Conservation (phyloP, 2,888 invertebrate genomes). For the Ephialtes manifestator region DNA sequence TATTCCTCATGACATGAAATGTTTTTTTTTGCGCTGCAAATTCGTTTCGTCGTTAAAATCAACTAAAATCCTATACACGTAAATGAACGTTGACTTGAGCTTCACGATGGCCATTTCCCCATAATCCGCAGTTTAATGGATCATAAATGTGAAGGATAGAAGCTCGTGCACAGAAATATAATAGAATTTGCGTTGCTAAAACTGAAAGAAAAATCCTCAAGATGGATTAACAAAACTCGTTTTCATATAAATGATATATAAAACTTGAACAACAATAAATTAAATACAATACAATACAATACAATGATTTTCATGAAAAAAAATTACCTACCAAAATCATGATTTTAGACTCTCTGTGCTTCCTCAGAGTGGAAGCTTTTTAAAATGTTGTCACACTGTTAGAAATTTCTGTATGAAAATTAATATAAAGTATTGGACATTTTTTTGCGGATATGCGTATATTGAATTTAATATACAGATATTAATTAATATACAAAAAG, state of each 20-base stretch:
- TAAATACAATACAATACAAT: not conserved
- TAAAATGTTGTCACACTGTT: no score
- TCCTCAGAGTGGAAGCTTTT: no score
- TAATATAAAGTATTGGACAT: no score
- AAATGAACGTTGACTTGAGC: not conserved
- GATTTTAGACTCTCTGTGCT: no score
- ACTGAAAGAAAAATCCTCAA: not conserved
- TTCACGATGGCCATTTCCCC: not conserved
- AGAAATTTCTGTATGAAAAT: no score
- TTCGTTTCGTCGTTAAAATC: not conserved
- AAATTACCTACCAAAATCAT: no score
- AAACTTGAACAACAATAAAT: not conserved
- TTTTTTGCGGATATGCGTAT: no score
- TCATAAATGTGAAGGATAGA: not conserved
- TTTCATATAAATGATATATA: not conserved
- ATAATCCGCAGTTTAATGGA: not conserved
- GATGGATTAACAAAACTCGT: not conserved
- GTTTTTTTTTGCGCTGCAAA: not conserved
- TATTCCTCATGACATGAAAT: not conserved
- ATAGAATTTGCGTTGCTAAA: not conserved
- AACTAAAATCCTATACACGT: not conserved
- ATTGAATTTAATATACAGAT: no score
- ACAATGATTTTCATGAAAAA: not conserved
- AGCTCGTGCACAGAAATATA: not conserved
- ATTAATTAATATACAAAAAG: no score